phyloP scores from a whole-genome alignment of 2,888 invertebrate genomes.

The Hydriomena furcata region DNA sequence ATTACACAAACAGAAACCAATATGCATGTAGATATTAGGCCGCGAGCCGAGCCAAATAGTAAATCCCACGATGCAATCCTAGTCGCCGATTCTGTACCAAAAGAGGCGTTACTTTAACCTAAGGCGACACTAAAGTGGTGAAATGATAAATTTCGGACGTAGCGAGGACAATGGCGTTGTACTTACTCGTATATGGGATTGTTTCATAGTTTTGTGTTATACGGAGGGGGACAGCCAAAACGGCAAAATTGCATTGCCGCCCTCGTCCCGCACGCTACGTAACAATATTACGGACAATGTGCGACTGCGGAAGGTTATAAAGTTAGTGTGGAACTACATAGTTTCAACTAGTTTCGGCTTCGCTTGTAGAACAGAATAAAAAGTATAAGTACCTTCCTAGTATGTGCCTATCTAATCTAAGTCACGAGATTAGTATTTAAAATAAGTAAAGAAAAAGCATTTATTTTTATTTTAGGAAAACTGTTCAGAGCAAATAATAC shows the following conservation, averaged over 20 bases:
- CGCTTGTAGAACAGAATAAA: too few species aligned
- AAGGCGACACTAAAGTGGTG: conserved; percentile 58
- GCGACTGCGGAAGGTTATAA: conserved; percentile 24
- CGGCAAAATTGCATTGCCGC: conserved; percentile 48
- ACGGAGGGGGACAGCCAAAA: conserved; percentile 50
- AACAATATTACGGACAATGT: conserved; percentile 29
- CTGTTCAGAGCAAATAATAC: too few species aligned
- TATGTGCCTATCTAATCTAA: too few species aligned
- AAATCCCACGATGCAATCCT: conserved; percentile 47
- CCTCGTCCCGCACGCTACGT: conserved; percentile 31
- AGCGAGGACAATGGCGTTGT: conserved; percentile 48
- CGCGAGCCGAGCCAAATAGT: conserved; percentile 44
- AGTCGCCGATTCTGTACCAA: conserved; percentile 45
- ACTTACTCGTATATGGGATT: conserved; percentile 48
- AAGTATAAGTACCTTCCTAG: too few species aligned
- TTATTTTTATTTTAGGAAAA: too few species aligned
- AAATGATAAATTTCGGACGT: conserved; percentile 56
- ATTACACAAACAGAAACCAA: conserved; percentile 31
- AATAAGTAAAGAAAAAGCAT: too few species aligned
- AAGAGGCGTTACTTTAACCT: conserved; percentile 50
- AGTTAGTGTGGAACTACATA: neutral
- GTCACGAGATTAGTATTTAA: too few species aligned
- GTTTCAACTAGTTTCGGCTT: too few species aligned
- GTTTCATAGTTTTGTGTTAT: conserved; percentile 45
- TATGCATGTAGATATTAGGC: conserved; percentile 34